A percentile compares a stretch with the other conserved stretches of the same genome.
These are phyloP conservation scores for Cheilosia pagana DNA, from an alignment of 2,888 invertebrate genomes.

Conservation along the genomic window DNA sequence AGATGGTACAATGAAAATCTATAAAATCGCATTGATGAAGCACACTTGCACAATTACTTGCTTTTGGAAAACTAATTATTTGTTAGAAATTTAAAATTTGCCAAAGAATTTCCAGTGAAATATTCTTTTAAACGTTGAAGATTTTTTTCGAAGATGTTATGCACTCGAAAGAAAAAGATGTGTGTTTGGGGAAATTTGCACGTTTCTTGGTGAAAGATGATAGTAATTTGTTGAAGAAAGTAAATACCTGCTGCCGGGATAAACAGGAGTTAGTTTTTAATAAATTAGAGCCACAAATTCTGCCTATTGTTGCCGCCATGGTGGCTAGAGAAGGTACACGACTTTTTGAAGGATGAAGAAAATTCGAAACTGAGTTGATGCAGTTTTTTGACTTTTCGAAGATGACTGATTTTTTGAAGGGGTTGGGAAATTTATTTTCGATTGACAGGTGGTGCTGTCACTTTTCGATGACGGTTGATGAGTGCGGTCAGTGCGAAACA, in stretches of 20 bases:
- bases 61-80: neutral
- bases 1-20: slow-evolving; percentile 51
- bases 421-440: slow-evolving; percentile 37
- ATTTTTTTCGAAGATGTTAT: slow-evolving; percentile 71
- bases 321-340: slow-evolving; percentile 84
- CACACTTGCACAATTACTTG: neutral
- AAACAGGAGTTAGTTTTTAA: slow-evolving; percentile 89
- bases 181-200: slow-evolving; percentile 24
- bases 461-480: neutral
- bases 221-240: slow-evolving; percentile 20
- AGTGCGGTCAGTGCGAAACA: neutral
- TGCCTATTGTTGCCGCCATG: slow-evolving; percentile 95
- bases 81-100: slow-evolving; percentile 26
- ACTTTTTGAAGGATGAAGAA: slow-evolving; percentile 81
- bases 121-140: slow-evolving; percentile 26
- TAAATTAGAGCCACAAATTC: slow-evolving; percentile 93
- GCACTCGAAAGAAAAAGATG: slow-evolving; percentile 43
- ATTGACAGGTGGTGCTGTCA: slow-evolving; percentile 45
- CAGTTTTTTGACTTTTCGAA: slow-evolving; percentile 74
- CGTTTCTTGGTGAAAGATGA: slow-evolving; percentile 21
- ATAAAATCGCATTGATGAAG: slow-evolving; percentile 13
- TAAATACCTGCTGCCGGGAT: slow-evolving; percentile 88
- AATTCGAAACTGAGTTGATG: slow-evolving; percentile 75
- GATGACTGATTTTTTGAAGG: slow-evolving; percentile 28
- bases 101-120: slow-evolving; percentile 15